These are phyloP conservation scores for Chymomyza caudatula DNA, from an alignment of 2,888 invertebrate genomes.

Conservation along the genomic window DNA sequence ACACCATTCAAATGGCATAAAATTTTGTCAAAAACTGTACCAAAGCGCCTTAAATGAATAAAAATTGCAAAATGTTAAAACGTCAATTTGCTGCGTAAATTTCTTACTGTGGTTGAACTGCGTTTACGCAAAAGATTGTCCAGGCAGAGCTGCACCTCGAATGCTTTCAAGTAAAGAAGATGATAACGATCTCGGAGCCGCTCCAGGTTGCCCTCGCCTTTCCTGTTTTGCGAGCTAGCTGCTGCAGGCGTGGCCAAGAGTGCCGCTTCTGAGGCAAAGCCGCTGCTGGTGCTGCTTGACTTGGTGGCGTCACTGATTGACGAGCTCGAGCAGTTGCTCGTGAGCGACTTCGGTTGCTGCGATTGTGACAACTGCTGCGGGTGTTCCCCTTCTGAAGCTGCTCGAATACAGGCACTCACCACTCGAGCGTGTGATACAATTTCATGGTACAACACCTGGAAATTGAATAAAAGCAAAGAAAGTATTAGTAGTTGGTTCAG, in stretches of 20 bases:
- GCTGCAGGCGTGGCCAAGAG: not conserved
- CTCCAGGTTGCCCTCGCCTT: slow-evolving; percentile 78
- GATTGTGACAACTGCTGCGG: slow-evolving; percentile 45
- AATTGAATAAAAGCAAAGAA: slow-evolving; percentile 43
- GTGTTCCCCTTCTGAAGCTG: slow-evolving; percentile 81
- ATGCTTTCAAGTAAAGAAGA: slow-evolving; percentile 90
- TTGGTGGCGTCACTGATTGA: slow-evolving; percentile 50
- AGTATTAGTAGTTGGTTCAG: slow-evolving; percentile 9
- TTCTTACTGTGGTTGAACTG: slow-evolving; percentile 82
- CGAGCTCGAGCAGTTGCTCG: slow-evolving; percentile 67
- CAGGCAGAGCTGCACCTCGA: slow-evolving; percentile 95
- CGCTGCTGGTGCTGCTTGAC: slow-evolving; percentile 58
- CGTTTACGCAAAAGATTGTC: slow-evolving; percentile 87
- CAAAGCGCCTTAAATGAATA: not conserved
- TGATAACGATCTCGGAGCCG: slow-evolving; percentile 93
- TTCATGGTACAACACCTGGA: slow-evolving; percentile 93
- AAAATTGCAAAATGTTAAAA: not conserved
- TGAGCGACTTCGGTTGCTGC: slow-evolving; percentile 58
- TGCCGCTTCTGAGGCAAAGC: slow-evolving; percentile 56
- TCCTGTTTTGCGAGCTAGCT: slow-evolving; percentile 38
- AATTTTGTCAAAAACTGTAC: not conserved
- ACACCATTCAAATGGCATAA: not conserved
- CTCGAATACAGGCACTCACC: slow-evolving; percentile 88
- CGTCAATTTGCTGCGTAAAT: not conserved
- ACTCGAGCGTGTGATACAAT: slow-evolving; percentile 94